phyloP scores from a whole-genome alignment of 1,140 invertebrate species.

The Bombus waltoni region DNA sequence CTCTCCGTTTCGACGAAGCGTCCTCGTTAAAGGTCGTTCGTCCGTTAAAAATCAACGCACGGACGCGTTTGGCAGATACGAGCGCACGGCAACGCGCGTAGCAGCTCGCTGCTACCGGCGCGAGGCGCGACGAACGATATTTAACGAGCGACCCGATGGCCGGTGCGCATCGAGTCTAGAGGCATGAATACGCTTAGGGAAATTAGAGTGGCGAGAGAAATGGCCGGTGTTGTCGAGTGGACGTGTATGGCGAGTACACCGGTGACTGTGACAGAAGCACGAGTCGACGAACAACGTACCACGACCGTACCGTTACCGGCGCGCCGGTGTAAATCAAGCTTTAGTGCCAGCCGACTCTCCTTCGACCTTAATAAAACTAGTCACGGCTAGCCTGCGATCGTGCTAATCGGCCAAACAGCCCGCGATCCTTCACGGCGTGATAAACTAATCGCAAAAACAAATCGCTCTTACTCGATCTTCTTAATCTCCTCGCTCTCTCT shows the following conservation, averaged over 20 bases:
- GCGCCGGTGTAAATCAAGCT: slow-evolving; percentile 32
- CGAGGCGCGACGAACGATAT: slow-evolving; percentile 17
- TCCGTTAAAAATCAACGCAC: no score
- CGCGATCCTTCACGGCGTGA: neutral
- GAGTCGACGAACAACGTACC: neutral
- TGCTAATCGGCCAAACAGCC: slow-evolving; percentile 8
- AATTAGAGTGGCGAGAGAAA: slow-evolving; percentile 39
- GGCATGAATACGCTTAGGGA: slow-evolving; percentile 30
- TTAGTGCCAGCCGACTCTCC: neutral
- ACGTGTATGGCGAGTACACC: neutral
- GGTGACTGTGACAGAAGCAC: slow-evolving; percentile 8
- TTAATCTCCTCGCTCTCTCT: no score
- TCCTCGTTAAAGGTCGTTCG: no score
- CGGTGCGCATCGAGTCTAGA: neutral
- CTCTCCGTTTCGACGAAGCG: no score
- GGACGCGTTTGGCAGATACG: no score
- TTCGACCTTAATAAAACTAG: slow-evolving; percentile 32
- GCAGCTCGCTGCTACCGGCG: no score
- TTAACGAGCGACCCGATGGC: slow-evolving; percentile 22
- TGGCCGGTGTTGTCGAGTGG: neutral
- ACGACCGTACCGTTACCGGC: slow-evolving; percentile 23
- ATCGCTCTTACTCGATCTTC: neutral
- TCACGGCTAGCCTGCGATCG: neutral
- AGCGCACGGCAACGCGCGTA: neutral
- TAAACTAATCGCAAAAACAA: neutral